phyloP scores from a whole-genome alignment of 2,113 vertebrate genomes.

The Colistium nudipinnis region DNA sequence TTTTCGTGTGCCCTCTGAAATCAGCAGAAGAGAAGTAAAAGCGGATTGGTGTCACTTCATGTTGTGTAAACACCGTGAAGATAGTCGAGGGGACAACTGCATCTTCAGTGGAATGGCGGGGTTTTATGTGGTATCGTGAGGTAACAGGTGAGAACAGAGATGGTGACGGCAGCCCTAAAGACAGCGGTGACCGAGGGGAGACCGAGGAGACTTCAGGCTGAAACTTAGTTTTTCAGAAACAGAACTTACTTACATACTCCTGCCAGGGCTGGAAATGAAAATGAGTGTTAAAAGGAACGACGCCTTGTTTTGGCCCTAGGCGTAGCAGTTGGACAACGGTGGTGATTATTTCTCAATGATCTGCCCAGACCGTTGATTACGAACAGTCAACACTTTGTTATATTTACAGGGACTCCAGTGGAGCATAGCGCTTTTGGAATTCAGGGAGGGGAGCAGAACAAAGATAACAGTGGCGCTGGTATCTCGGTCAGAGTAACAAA shows the following conservation, averaged over 20 bases:
- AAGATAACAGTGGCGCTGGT: slow-evolving; percentile 63
- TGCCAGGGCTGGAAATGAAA: neutral
- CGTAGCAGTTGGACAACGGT: neutral
- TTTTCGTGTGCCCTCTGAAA: neutral
- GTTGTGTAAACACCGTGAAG: neutral
- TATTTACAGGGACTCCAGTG: slow-evolving; percentile 1
- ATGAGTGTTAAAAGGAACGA: neutral
- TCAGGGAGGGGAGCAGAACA: slow-evolving; percentile 69
- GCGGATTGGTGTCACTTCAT: neutral
- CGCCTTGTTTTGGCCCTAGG: neutral
- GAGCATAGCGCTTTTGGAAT: slow-evolving; percentile 55
- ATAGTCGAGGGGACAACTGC: neutral
- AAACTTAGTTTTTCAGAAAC: neutral
- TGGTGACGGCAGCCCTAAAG: slow-evolving; percentile 5
- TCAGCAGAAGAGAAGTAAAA: neutral
- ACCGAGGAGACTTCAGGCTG: neutral
- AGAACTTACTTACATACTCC: neutral
- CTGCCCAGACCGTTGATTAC: neutral
- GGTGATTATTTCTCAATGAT: neutral
- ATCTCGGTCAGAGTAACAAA: slow-evolving; percentile 73
- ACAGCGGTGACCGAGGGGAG: neutral
- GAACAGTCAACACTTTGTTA: slow-evolving; percentile 10
- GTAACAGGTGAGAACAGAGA: slow-evolving; percentile 7
- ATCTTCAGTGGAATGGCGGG: neutral
- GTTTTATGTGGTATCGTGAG: slow-evolving; percentile 12